Evolutionary conservation across 1,140 invertebrate genomes (phyloP), one percentile per base, ranked within the genome.

Genomic region (Ostrea denselamellosa): DNA sequence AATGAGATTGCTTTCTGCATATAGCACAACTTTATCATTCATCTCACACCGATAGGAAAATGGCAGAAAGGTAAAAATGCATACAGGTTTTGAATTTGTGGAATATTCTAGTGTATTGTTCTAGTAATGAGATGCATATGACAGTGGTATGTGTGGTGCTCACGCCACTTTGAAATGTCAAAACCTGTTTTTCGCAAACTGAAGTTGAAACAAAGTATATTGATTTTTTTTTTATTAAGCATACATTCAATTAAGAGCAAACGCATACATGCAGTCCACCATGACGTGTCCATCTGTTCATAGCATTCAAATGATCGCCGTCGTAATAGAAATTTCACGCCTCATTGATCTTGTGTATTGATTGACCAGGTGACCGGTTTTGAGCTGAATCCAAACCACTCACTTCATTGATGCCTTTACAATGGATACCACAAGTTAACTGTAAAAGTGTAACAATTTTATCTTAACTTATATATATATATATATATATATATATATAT

Each of bases 141-240:
- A n/a, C n/a, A n/a, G n/a, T n/a, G n/a, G n/a, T n/a, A n/a, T 77
- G 25, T 77, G 25, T 25, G 10, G 10, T 77, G 68, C 68, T 77
- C 68, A 77, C 68, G 68, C 68, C 68, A 77, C 68, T 34, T 10
- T 77, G 68, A 77, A 77, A 77, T 77, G 68, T 77, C 68, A 77
- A 28, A 77, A 77, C 68, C 68, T 34, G 68, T 77, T 77, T 77
- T 77, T 14, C 12, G 2, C 7, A 12, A 14, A 9, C 25, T 28
- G 25, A 14, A 12, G 22, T 22, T 34, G 8, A 28, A 77, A 28
- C 0, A 44, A 77, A 9, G 25, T 77, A 28, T 77, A 77, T 77
- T 28, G 25, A 77, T 34, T 77, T 62, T 77, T n/a, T 58, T 19
- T 10, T 77, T 14, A 34, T 34, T 62, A n/a, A 14, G 5, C 68